Percentiles rank a stretch among this genome's conserved stretches.
Conservation (phyloP, 2,113 vertebrate species). For the Salvelinus namaycush region DNA sequence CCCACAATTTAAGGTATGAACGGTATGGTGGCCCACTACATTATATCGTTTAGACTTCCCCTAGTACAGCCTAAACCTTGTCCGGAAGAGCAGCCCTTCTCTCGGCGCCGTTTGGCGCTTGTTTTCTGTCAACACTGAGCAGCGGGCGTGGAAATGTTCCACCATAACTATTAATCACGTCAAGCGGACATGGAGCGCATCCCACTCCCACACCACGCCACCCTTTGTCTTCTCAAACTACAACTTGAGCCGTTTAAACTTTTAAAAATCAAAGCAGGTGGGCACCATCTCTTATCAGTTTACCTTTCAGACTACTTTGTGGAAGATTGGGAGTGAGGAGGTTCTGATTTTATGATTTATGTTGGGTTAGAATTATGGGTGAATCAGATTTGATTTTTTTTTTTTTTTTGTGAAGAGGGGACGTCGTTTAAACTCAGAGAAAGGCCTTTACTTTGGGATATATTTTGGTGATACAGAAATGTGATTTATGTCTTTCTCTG, state of each 20-base stretch:
- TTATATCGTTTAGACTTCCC: no score
- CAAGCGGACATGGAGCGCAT: conserved; percentile 70
- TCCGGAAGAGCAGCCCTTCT: conserved; percentile 51
- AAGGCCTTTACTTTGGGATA: background rate
- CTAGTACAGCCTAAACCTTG: background rate
- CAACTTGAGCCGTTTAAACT: conserved; percentile 64
- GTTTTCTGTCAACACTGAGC: conserved; percentile 70
- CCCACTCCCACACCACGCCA: conserved; percentile 60
- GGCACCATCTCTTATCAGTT: conserved; percentile 40
- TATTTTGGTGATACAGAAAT: background rate
- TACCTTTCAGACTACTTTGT: conserved; percentile 15
- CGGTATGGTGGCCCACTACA: no score
- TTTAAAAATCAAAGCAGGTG: conserved; percentile 53
- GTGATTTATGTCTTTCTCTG: background rate
- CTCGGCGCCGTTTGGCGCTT: conserved; percentile 66
- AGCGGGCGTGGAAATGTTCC: conserved; percentile 71
- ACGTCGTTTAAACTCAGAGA: no score
- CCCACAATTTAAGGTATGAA: no score
- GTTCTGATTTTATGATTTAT: conserved; percentile 3
- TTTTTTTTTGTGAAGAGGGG: background rate
- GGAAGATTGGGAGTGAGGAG: background rate
- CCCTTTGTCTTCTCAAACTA: conserved; percentile 69
- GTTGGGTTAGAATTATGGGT: background rate
- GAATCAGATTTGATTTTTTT: no score
- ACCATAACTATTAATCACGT: conserved; percentile 83